Evolutionary conservation across 2,888 invertebrate genomes (phyloP), one percentile per base, ranked within the genome.

Genomic region (Parthenolecanium corni): DNA sequence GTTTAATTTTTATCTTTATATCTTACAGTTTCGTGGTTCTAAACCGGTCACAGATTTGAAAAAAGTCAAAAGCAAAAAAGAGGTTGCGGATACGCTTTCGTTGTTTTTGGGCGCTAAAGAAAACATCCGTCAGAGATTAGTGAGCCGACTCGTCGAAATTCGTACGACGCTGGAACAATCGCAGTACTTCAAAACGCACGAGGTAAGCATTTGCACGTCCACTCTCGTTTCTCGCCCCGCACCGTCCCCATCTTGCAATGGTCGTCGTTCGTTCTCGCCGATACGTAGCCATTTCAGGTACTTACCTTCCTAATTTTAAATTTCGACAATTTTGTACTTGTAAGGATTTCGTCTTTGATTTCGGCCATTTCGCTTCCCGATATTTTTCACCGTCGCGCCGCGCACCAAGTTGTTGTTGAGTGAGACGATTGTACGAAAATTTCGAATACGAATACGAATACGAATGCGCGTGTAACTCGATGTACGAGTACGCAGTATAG

Each of bases 21-120:
- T 21, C 18, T 69, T 71, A 5, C 70, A 77, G 77, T 79, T 89
- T 70, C 82, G 87, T 14, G 87, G 90, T 21, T 80, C 84, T 66
- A 81, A 85, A 0, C 90, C 91, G 0, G 82, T 89, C 21, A 91
- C 87, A 54, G 90, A 94, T 73, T 77, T 95, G 66, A 92, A 95
- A 75, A 89, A 84, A 69, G 85, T 94, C 31, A 86, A 87, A 69
- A 85, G 84, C 52, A 80, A 80, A 62, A 80, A 82, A 24, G 86
- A 92, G 71, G 85, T 92, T 12, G 74, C 80, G 18, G 78, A 79
- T 62, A 85, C 88, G 0, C 80, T 93, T 70, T 82, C 82, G 31
- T 79, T 82, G 68, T 93, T 93, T 74, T 76, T 91, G 11, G 81
- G 81, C 23, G 78, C 79, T 14, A 77, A 80, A 52, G 79, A 83